phyloP scores from a whole-genome alignment of 2,113 vertebrate species.

The Galbula dea region DNA sequence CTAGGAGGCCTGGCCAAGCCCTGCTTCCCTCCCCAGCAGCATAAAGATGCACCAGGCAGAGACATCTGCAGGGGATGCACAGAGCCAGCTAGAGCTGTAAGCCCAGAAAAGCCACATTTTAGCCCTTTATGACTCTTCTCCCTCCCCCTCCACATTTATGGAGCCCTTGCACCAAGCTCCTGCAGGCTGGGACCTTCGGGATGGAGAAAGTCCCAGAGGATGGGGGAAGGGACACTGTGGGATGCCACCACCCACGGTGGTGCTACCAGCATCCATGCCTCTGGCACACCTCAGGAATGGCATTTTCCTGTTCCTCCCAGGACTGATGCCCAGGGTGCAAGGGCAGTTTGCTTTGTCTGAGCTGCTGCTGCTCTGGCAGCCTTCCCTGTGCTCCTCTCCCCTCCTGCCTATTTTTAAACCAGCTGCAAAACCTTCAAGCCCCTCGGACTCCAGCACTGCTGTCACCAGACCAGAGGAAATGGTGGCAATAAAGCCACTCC shows the following conservation, averaged over 20 bases:
- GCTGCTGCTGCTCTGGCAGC: neutral
- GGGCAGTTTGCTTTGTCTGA: too few relatives aligned
- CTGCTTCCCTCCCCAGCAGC: neutral
- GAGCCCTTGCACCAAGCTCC: neutral
- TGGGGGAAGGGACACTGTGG: neutral
- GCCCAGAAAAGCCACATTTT: neutral
- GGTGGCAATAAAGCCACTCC: accelerated
- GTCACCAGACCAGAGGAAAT: accelerated
- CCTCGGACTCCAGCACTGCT: neutral
- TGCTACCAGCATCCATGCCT: neutral
- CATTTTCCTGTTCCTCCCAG: too few relatives aligned
- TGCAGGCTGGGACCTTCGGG: neutral
- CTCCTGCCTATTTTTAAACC: neutral
- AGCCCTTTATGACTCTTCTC: neutral
- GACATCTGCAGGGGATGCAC: neutral
- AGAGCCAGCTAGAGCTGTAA: neutral
- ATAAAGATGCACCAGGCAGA: accelerated
- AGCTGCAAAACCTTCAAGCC: neutral
- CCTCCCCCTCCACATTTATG: neutral
- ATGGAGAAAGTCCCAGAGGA: too few relatives aligned
- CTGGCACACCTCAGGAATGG: accelerated
- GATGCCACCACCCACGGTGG: neutral
- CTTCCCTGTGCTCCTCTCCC: neutral
- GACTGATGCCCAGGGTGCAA: accelerated
- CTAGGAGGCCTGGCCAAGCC: neutral